phyloP scores from a whole-genome alignment of 2,113 vertebrate species.

The Excalfactoria chinensis region DNA sequence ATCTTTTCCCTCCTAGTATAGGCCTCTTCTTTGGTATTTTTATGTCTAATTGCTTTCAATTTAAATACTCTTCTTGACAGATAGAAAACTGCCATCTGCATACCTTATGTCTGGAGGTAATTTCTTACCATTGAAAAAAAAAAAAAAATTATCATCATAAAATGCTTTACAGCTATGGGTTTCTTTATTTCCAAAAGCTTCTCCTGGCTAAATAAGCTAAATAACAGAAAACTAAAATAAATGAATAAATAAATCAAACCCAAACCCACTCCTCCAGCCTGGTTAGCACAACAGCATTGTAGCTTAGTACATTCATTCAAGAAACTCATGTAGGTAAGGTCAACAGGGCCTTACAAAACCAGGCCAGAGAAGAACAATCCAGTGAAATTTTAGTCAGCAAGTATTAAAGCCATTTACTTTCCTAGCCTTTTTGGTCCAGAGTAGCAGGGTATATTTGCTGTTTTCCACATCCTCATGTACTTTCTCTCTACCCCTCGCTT shows the following conservation, averaged over 20 bases:
- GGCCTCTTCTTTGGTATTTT: not conserved
- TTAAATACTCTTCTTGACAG: not conserved
- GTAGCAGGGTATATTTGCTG: not conserved
- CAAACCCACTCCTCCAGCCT: not conserved
- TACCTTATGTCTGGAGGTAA: not conserved
- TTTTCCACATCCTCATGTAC: accelerated
- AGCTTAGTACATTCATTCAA: not conserved
- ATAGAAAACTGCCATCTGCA: not conserved
- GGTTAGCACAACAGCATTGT: not conserved
- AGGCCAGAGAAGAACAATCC: not conserved
- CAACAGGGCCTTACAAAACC: too few species aligned
- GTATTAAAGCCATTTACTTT: not conserved
- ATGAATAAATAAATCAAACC: not conserved
- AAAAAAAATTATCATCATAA: not conserved
- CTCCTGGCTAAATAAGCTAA: accelerated
- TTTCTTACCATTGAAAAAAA: not conserved
- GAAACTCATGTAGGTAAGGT: not conserved
- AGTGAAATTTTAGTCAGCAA: not conserved
- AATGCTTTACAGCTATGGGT: not conserved
- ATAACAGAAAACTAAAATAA: not conserved
- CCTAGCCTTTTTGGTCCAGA: not conserved
- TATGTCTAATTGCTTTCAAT: too few species aligned
- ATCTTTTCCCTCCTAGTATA: accelerated
- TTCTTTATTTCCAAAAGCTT: not conserved
- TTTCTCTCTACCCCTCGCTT: not conserved